Base-by-base conservation (phyloP, 2,113 vertebrate species). In the Eleginops maclovinus region DNA sequence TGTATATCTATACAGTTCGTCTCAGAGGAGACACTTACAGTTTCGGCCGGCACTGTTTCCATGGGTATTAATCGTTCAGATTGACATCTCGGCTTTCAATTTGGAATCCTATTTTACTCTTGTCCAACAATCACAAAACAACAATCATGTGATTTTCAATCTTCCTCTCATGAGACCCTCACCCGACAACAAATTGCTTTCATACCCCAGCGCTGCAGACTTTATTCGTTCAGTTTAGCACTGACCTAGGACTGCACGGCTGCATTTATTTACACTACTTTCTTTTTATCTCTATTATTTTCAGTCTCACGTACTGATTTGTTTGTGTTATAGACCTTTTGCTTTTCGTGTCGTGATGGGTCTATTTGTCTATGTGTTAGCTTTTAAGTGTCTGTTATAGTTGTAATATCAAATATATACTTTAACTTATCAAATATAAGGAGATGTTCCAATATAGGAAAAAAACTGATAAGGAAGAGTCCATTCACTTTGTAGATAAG, bases 61-160 rank as follows among this genome's bases (percentile, higher is more conserved):
- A n/a, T 46, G 0, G 44, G 11, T 17, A 22, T 28, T 46, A 31
- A 59, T 76, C 67, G 28, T 72, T 19, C 62, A 72, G 43, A 72
- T 44, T 5, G 10, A 77, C 28, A 78, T 79, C 55, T 67, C 43
- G 9, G 41, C 12, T 64, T 31, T 77, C 68, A 1, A 10, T 51
- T 43, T 66, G 46, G 16, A 47, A 43, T 46, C 21, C 21, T n/a
- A 0, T n/a, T 40, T 51, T 16, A 13, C 44, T 69, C 62, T 0
- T 2, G 53, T 44, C 54, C 55, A 60, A 66, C 62, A 43, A 55
- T 79, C 75, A 31, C 13, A 62, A 74, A 21, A 49, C 55, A 60
- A 64, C 69, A 49, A 28, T 46, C 65, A 28, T 0, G 17, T 4
- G n/a, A 21, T 73, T 79, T 60, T 53, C 62, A 62, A 9, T 54